Percentiles rank a stretch among this genome's conserved stretches.
These are phyloP conservation scores for Ylistrum balloti DNA, from an alignment of 1,140 invertebrate species.

Conservation along the genomic window DNA sequence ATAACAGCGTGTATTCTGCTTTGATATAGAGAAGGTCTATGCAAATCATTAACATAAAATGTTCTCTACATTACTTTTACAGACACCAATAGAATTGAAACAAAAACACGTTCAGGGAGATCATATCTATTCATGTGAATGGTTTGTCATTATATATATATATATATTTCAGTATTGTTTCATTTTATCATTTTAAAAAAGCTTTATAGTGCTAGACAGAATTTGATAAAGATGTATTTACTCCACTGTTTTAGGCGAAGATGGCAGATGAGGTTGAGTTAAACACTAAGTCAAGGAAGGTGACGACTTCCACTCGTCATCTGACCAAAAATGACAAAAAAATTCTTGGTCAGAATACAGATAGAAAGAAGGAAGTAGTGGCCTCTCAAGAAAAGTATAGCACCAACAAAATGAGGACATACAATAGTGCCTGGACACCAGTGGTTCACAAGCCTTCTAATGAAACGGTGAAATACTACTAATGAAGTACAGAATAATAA, in stretches of 20 bases:
- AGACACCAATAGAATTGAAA: too few relatives aligned
- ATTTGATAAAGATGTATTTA: neutral
- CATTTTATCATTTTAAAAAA: too few relatives aligned
- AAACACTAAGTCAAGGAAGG: neutral
- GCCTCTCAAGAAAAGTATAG: constrained; percentile 68
- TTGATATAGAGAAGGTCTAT: too few relatives aligned
- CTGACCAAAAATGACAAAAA: constrained; percentile 77
- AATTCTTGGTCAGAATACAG: constrained; percentile 75
- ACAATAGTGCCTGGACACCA: constrained; percentile 82
- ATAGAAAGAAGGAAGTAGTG: constrained; percentile 71
- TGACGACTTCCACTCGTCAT: constrained; percentile 55
- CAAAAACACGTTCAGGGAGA: too few relatives aligned
- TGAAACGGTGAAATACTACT: constrained; percentile 73
- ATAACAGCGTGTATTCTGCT: too few relatives aligned
- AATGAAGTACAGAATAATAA: too few relatives aligned
- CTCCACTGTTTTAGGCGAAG: neutral
- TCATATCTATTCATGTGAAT: too few relatives aligned
- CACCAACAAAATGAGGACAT: constrained; percentile 77
- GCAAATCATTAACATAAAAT: too few relatives aligned
- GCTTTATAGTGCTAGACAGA: too few relatives aligned
- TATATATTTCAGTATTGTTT: too few relatives aligned
- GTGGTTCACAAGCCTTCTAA: constrained; percentile 79
- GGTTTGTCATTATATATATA: too few relatives aligned
- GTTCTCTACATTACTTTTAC: too few relatives aligned
- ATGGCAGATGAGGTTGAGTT: neutral